Percentiles rank a stretch among this genome's conserved stretches.
phyloP scores from a whole-genome alignment of 35 echinoderm and acorn worm species.

The Amphiura filiformis region DNA sequence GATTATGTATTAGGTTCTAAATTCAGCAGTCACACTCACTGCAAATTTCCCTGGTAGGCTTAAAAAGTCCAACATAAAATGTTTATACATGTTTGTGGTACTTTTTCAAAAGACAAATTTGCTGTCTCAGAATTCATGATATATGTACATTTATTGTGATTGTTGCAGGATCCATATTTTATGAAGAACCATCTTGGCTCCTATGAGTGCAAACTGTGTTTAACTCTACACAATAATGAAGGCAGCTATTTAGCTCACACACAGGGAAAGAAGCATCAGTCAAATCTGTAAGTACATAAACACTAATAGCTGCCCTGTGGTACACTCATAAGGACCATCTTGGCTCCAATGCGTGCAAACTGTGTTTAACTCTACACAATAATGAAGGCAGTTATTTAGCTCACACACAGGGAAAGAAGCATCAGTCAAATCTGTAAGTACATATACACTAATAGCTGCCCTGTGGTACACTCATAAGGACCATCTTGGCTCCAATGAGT shows the following conservation, averaged over 20 bases:
- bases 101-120: neutral
- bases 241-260: conserved; percentile 98
- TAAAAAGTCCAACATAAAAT: neutral
- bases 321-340: conserved; percentile 97
- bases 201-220: conserved; percentile 98
- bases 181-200: conserved; percentile 99
- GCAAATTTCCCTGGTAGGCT: too few relatives aligned
- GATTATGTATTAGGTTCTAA: too few relatives aligned
- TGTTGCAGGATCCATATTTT: conserved; percentile 98
- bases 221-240: conserved; percentile 98
- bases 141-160: too few relatives aligned
- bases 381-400: conserved; percentile 99
- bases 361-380: conserved; percentile 95
- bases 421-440: conserved; percentile 99
- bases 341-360: conserved; percentile 97
- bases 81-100: neutral
- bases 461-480: too few relatives aligned
- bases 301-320: too few relatives aligned
- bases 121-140: too few relatives aligned
- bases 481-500: conserved; percentile 97
- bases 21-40: neutral
- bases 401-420: conserved; percentile 98
- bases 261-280: conserved; percentile 99
- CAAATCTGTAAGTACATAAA: conserved; percentile 99
- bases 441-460: too few relatives aligned